phyloP scores from a whole-genome alignment of 2,888 invertebrate genomes.

The Cacoxenus indagator region DNA sequence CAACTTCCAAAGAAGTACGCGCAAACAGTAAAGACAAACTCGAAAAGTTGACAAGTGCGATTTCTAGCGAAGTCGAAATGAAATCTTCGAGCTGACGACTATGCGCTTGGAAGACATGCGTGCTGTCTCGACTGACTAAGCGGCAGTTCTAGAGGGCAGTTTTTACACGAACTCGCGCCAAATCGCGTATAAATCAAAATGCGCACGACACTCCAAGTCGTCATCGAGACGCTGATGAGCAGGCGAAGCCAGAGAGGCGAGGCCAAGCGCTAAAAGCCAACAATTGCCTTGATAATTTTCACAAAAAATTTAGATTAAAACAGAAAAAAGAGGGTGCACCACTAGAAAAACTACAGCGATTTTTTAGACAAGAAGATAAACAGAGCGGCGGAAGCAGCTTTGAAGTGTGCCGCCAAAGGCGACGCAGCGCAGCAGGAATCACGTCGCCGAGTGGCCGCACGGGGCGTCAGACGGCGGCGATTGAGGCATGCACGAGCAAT shows the following conservation, averaged over 20 bases:
- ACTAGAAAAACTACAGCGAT: neutral
- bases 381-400: neutral
- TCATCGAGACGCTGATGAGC: neutral
- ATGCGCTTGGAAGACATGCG: neutral
- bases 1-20: neutral
- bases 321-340: neutral
- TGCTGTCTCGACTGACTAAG: neutral
- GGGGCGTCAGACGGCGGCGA: neutral
- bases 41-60: neutral
- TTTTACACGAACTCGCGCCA: constrained; percentile 3
- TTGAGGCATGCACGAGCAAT: constrained; percentile 36
- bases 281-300: constrained; percentile 15
- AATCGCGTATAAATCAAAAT: constrained; percentile 16
- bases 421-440: neutral
- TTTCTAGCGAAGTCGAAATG: constrained; percentile 5
- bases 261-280: neutral
- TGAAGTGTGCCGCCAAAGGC: constrained; percentile 12
- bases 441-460: neutral
- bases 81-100: neutral
- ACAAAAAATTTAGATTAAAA: constrained; percentile 1
- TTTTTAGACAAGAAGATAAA: constrained; percentile 9
- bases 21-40: neutral
- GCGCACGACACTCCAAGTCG: neutral
- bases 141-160: neutral
- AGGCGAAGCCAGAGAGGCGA: neutral